These are phyloP conservation scores for Motacilla tschutschensis DNA, from an alignment of 2,113 vertebrate genomes.

Conservation along the genomic window DNA sequence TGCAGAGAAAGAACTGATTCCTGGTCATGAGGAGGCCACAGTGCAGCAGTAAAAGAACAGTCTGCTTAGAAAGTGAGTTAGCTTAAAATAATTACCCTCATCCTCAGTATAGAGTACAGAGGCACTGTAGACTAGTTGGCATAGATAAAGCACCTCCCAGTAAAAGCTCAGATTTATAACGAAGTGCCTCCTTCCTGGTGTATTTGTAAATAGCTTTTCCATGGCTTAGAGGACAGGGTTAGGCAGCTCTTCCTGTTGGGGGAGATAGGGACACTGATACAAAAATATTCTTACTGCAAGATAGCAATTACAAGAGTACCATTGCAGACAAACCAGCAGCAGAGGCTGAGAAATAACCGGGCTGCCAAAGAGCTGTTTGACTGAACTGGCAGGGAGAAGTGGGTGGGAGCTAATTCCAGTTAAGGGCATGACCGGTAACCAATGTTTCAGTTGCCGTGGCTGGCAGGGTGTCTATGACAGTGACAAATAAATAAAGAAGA, in stretches of 20 bases:
- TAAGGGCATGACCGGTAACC: background rate
- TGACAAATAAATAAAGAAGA: background rate
- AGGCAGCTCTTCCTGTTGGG: background rate
- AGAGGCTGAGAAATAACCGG: background rate
- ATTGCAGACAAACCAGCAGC: background rate
- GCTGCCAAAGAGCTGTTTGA: background rate
- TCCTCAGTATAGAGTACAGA: background rate
- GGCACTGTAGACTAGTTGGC: background rate
- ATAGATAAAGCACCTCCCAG: background rate
- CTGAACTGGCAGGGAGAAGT: background rate
- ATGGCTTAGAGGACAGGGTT: background rate
- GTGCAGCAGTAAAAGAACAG: background rate
- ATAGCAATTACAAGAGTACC: rapidly evolving
- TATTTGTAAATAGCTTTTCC: background rate
- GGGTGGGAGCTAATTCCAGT: background rate
- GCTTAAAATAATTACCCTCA: background rate
- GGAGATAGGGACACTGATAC: background rate
- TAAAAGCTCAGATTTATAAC: background rate
- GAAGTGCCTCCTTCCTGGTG: background rate
- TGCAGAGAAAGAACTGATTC: background rate
- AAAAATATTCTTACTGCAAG: background rate
- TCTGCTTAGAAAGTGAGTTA: background rate
- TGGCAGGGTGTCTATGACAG: background rate
- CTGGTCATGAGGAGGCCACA: background rate
- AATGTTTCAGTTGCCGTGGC: background rate